Evolutionary conservation across 2,113 vertebrate species (phyloP).

Genomic region (Smithornis capensis): DNA sequence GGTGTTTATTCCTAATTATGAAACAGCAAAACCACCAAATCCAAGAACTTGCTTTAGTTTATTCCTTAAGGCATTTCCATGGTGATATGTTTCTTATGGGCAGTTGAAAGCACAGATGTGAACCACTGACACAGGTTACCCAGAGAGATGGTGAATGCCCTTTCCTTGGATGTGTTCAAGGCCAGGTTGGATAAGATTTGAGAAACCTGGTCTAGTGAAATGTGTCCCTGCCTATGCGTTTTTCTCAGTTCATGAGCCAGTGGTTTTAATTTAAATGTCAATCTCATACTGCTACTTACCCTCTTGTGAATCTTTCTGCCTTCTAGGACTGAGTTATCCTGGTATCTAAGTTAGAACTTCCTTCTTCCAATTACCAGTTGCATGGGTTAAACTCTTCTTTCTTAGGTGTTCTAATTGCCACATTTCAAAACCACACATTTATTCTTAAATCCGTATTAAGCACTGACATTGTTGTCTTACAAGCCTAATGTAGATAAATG

Average conservation of each 20-base stretch:
- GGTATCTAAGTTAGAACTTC: not conserved
- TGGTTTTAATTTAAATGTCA: not conserved
- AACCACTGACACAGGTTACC: not conserved
- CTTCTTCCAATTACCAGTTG: not conserved
- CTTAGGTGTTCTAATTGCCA: not conserved
- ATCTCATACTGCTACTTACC: accelerated
- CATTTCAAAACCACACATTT: not conserved
- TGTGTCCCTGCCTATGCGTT: not conserved
- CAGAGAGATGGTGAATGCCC: not conserved
- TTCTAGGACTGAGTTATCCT: not conserved
- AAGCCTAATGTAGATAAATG: slow-evolving; percentile 23
- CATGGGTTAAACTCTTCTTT: not conserved
- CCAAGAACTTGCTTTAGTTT: not conserved
- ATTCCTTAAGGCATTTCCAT: not conserved
- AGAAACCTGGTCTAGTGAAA: not conserved
- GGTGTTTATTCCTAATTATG: not conserved
- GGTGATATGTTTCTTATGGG: no score
- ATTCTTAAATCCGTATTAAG: not conserved
- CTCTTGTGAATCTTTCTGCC: not conserved
- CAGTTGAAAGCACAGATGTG: not conserved
- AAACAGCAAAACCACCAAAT: not conserved
- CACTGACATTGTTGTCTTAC: not conserved
- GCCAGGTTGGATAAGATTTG: not conserved
- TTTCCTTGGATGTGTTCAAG: not conserved
- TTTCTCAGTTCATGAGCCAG: not conserved